Conservation (phyloP, 2,113 vertebrate species). For the Condylura cristata region DNA sequence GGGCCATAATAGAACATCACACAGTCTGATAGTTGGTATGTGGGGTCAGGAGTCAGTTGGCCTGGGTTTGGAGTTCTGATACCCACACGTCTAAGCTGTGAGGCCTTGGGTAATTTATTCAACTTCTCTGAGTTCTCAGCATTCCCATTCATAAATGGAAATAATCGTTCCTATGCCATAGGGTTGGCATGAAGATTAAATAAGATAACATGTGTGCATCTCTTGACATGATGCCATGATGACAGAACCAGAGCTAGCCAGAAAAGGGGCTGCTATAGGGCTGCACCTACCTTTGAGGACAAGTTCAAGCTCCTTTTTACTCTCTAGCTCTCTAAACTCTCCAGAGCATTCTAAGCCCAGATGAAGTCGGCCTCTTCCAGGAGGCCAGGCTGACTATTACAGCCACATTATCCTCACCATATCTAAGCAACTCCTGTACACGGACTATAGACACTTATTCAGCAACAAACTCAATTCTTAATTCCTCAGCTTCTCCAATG, state of each 20-base stretch:
- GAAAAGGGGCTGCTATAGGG: neutral
- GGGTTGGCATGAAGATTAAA: neutral
- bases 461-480: neutral
- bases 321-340: neutral
- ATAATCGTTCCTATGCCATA: neutral
- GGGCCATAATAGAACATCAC: neutral
- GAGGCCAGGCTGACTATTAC: neutral
- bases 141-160: neutral
- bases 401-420: neutral
- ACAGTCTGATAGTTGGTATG: neutral
- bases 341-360: neutral
- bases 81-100: slow-evolving; percentile 10
- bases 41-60: neutral
- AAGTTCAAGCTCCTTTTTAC: neutral
- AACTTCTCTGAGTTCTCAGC: slow-evolving; percentile 21
- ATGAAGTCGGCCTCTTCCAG: neutral
- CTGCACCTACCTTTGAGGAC: neutral
- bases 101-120: neutral
- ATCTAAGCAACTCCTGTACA: neutral
- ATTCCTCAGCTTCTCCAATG: neutral
- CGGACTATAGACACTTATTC: neutral
- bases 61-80: neutral
- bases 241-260: neutral
- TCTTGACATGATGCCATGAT: neutral
- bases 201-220: neutral